These are phyloP conservation scores for Porites cylindrica DNA, from an alignment of 92 coral and sea anemone species.

Conservation along the genomic window DNA sequence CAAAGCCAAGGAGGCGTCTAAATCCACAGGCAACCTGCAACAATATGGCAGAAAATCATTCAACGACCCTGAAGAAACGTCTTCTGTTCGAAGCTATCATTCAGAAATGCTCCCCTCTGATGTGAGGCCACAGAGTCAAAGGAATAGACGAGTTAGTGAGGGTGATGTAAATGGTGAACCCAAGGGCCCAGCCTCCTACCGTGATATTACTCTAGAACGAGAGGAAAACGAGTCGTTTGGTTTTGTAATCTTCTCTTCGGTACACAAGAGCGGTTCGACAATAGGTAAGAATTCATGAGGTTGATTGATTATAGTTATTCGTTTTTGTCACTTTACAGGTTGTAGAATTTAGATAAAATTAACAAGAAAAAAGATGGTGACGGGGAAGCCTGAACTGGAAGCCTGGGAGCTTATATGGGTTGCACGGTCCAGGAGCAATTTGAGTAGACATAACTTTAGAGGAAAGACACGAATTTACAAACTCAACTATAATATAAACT, in stretches of 20 bases:
- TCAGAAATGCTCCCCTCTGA: conserved; percentile 37
- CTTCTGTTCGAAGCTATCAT: conserved; percentile 65
- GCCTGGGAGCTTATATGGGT: too few relatives aligned
- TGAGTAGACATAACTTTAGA: too few relatives aligned
- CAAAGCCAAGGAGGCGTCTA: conserved; percentile 73
- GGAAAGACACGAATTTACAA: too few relatives aligned
- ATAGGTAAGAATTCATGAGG: conserved; percentile 68
- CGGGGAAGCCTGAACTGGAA: too few relatives aligned
- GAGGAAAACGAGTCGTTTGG: conserved; percentile 94
- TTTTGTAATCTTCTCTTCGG: conserved; percentile 92
- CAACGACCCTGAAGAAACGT: conserved; percentile 55
- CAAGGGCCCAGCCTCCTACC: conserved; percentile 65
- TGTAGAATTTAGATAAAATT: background rate
- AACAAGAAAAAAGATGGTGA: too few relatives aligned
- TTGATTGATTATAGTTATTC: too few relatives aligned
- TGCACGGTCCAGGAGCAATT: too few relatives aligned
- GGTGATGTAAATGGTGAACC: conserved; percentile 75
- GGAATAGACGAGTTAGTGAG: conserved; percentile 85
- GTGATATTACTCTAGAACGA: conserved; percentile 78
- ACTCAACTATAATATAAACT: too few relatives aligned
- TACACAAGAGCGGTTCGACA: conserved; percentile 93
- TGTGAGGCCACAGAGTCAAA: conserved; percentile 20
- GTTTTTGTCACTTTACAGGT: background rate
- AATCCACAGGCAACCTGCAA: conserved; percentile 93
- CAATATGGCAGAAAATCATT: conserved; percentile 69